phyloP scores from a whole-genome alignment of 2,797 vertebrate species.

The Masticophis lateralis region DNA sequence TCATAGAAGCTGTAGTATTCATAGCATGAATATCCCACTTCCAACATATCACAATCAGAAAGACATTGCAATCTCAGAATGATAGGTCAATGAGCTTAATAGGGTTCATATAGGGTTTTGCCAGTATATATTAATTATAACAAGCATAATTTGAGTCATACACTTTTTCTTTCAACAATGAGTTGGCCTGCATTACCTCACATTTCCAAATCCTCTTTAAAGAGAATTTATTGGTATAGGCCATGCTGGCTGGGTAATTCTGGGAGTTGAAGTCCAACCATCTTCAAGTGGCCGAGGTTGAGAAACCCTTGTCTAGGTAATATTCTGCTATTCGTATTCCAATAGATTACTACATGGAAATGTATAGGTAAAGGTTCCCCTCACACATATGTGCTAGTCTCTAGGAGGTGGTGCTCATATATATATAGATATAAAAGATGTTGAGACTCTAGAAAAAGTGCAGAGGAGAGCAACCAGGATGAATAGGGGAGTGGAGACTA shows the following conservation, averaged over 20 bases:
- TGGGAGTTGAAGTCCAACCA: too few species aligned
- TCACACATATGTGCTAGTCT: too few species aligned
- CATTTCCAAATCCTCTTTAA: neutral
- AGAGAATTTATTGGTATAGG: neutral
- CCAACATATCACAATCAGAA: neutral
- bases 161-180: neutral
- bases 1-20: neutral
- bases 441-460: too few species aligned
- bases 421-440: too few species aligned
- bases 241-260: too few species aligned
- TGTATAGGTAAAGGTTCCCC: too few species aligned
- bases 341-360: neutral
- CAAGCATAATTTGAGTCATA: neutral
- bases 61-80: neutral
- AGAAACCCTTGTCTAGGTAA: neutral
- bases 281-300: too few species aligned
- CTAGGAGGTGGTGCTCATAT: too few species aligned
- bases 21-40: neutral
- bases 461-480: too few species aligned
- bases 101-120: neutral
- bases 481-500: too few species aligned
- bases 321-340: neutral
- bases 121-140: neutral
- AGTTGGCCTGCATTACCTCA: neutral
- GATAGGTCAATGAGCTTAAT: neutral